phyloP scores from a whole-genome alignment of 2,113 vertebrate species.

The Myiagra hebetior region DNA sequence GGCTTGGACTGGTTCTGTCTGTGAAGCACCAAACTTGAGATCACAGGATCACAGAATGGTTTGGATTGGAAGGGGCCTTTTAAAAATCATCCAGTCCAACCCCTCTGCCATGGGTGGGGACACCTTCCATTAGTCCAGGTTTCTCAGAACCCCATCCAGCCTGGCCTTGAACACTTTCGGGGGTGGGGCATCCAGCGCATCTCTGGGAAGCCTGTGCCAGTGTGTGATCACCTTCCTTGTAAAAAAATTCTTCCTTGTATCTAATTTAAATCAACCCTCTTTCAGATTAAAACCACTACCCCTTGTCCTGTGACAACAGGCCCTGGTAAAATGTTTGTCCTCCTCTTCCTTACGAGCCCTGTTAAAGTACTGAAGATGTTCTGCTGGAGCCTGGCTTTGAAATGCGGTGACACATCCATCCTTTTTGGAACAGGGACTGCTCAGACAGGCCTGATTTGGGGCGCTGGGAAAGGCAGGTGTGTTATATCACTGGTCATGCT shows the following conservation, averaged over 20 bases:
- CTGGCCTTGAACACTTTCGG: background rate
- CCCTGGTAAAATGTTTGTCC: background rate
- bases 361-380: background rate
- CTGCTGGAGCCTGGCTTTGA: background rate
- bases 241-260: background rate
- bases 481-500: background rate
- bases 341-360: background rate
- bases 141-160: background rate
- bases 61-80: background rate
- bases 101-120: background rate
- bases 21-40: background rate
- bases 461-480: accelerated
- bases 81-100: background rate
- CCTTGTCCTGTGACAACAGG: background rate
- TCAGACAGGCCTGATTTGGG: background rate
- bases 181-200: background rate
- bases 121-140: background rate
- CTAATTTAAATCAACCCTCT: background rate
- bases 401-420: background rate
- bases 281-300: background rate
- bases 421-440: background rate
- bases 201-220: background rate
- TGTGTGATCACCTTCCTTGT: too few species aligned
- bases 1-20: background rate
- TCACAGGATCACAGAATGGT: background rate